These are phyloP conservation scores for Epinephelus lanceolatus DNA, from an alignment of 2,113 vertebrate species.

Conservation along the genomic window DNA sequence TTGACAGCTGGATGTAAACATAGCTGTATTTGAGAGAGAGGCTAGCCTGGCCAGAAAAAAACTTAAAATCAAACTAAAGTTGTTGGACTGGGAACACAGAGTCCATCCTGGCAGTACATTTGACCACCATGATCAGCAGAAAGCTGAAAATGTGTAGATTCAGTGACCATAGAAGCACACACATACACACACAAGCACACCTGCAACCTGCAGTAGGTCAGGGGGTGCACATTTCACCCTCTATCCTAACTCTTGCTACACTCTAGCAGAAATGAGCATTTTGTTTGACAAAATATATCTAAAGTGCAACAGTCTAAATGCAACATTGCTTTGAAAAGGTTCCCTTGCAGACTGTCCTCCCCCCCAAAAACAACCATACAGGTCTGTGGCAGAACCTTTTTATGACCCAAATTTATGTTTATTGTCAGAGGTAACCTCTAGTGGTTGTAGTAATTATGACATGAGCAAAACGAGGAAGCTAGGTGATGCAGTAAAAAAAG, in stretches of 20 bases:
- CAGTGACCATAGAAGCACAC: neutral
- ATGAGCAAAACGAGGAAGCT: no score
- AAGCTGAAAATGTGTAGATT: conserved; percentile 3
- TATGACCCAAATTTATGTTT: no score
- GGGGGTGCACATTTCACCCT: neutral
- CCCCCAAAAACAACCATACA: no score
- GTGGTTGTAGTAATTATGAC: no score
- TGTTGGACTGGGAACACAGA: conserved; percentile 21
- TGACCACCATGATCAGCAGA: conserved; percentile 17
- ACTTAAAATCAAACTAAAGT: conserved; percentile 9
- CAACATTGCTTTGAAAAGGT: neutral
- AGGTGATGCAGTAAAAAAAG: no score
- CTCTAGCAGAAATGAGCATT: neutral
- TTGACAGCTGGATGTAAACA: conserved; percentile 34
- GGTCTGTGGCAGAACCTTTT: no score
- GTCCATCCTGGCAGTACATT: conserved; percentile 31
- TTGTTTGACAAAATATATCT: neutral
- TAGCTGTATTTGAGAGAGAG: conserved; percentile 1
- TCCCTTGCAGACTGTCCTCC: no score
- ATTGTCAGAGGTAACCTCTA: no score
- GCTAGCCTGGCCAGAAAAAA: neutral
- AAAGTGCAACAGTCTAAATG: neutral
- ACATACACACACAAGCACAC: neutral
- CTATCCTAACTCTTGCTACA: neutral
- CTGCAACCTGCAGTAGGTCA: neutral